Base-by-base conservation (phyloP, 2,888 invertebrate genomes). In the Arctia plantaginis region DNA sequence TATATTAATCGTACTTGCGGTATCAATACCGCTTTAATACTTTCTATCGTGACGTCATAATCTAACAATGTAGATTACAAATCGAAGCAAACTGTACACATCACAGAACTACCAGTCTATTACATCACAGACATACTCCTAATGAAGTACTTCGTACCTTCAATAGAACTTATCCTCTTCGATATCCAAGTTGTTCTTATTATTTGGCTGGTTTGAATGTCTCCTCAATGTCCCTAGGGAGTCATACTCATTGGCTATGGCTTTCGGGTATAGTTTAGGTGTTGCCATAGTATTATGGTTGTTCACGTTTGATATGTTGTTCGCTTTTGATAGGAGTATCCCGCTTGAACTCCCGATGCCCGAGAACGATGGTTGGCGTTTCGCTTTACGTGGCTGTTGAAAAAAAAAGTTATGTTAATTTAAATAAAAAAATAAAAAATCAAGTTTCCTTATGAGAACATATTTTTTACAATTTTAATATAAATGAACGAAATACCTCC, bases 191-290 rank as follows among this genome's bases (percentile, higher is more conserved):
- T 97, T 96, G 77, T 94, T 97, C 69, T 96, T 96, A 51, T 96
- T 97, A 87, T 97, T 97, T 41, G 95, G 94, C 66, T 97, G 97
- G 96, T 93, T 98, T 96, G 98, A 98, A 90, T 98, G 98, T 69
- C 98, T 94, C 83, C 97, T 97, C 62, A 98, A 91, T 0, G 98
- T 98, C 27, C 98, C 97, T 71, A 97, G 97, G 0, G 95, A 91
- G 88, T 98, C 98, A 87, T 97, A 98, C 81, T 98, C 98, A 78
- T 98, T 98, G 68, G 96, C 96, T 86, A 96, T 96, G 77, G 96
- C 97, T 91, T 97, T 98, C 51, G 96, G 97, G 88, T 97, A 97
- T 72, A 96, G 93, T 90, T 97, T 98, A 69, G 97, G 97, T 0
- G 97, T 97, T 0, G 96, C 96, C 35, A 96, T 91, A 0, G 95